phyloP scores from a whole-genome alignment of 2,113 vertebrate species.

The Larimichthys crocea region DNA sequence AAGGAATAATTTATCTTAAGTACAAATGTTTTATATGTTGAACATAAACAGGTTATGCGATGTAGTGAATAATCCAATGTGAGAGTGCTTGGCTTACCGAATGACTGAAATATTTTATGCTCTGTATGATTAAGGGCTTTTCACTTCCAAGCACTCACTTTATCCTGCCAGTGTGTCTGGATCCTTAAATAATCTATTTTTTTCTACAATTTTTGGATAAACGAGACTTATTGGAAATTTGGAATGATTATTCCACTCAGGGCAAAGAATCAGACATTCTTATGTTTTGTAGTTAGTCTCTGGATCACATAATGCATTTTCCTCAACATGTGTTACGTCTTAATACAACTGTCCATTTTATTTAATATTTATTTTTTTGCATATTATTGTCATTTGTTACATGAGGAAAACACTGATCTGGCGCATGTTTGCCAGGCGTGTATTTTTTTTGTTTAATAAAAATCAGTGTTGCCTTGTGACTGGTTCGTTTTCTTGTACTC shows the following conservation, averaged over 20 bases:
- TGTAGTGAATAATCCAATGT: conserved; percentile 31
- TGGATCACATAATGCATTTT: conserved; percentile 35
- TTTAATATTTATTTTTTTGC: conserved; percentile 82
- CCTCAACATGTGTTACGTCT: conserved; percentile 76
- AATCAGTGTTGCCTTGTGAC: conserved; percentile 57
- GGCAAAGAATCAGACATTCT: conserved; percentile 68
- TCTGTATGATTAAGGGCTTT: conserved; percentile 44
- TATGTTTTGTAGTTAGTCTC: conserved; percentile 54
- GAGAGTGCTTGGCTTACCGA: conserved; percentile 39
- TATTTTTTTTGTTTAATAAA: conserved; percentile 72
- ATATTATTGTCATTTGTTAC: conserved; percentile 79
- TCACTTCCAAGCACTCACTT: conserved; percentile 64
- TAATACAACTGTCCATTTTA: conserved; percentile 69
- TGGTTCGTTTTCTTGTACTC: conserved; percentile 22
- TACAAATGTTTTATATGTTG: conserved; percentile 52
- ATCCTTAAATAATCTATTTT: conserved; percentile 42
- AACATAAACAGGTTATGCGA: conserved; percentile 49
- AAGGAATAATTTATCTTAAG: conserved; percentile 67
- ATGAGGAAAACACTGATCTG: conserved; percentile 40
- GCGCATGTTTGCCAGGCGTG: conserved; percentile 44
- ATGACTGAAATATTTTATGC: conserved; percentile 64
- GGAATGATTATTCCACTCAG: conserved; percentile 73
- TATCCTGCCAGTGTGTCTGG: conserved; percentile 45
- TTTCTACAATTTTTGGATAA: conserved; percentile 41
- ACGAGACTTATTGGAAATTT: conserved; percentile 50